A percentile compares a stretch with the other conserved stretches of the same genome.
Evolutionary conservation across 2,888 invertebrate species (phyloP).

Genomic region (Magallana nippona): DNA sequence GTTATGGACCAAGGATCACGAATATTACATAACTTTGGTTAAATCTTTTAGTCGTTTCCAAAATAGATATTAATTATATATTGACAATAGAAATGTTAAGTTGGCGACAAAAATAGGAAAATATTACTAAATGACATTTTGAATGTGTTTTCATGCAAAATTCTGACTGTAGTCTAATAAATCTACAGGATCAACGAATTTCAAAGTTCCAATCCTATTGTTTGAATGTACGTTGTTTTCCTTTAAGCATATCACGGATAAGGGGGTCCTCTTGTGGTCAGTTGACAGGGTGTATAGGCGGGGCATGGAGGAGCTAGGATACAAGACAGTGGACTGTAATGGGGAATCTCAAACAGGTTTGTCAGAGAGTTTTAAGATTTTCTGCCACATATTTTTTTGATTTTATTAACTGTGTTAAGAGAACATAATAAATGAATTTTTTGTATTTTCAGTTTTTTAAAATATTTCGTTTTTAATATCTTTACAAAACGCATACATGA

Average conservation of each 20-base stretch:
- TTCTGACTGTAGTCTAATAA: not conserved
- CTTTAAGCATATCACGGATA: conserved; percentile 70
- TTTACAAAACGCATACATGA: too few species aligned
- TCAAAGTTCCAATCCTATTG: not conserved
- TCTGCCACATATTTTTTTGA: too few species aligned
- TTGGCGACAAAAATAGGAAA: too few species aligned
- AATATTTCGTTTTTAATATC: not conserved
- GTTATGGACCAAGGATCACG: too few species aligned
- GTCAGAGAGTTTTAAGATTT: not conserved
- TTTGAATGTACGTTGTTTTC: not conserved
- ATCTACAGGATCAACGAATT: not conserved
- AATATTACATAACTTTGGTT: too few species aligned
- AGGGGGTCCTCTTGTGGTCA: conserved; percentile 71
- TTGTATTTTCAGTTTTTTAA: not conserved
- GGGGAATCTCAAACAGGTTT: conserved; percentile 73
- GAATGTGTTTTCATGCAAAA: too few species aligned
- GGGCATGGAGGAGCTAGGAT: conserved; percentile 84
- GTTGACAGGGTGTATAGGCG: conserved; percentile 71
- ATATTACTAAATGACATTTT: too few species aligned
- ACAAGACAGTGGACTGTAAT: conserved; percentile 81
- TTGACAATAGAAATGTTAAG: too few species aligned
- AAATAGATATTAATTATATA: too few species aligned
- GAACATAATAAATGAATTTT: not conserved
- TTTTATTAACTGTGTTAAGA: too few species aligned
- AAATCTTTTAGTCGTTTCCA: too few species aligned